phyloP scores from a whole-genome alignment of 1,140 invertebrate species.

The Latrodectus geometricus region DNA sequence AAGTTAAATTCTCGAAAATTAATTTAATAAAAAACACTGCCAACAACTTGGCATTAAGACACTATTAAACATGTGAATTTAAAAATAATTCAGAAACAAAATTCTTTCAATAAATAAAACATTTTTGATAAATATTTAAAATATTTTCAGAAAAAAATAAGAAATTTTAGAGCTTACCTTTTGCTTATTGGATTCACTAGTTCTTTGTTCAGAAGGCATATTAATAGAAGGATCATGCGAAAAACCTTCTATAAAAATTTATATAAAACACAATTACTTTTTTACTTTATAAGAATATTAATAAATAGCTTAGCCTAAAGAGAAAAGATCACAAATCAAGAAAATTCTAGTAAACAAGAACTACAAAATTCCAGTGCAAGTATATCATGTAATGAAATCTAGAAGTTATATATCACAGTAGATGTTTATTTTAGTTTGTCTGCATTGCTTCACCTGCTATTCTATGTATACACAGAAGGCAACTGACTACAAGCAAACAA shows the following conservation, averaged over 20 bases:
- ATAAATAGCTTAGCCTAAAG: background rate
- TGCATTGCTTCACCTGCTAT: slow-evolving; percentile 29
- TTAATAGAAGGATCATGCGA: slow-evolving; percentile 28
- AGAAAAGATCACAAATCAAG: background rate
- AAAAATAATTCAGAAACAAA: background rate
- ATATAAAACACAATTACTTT: background rate
- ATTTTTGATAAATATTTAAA: background rate
- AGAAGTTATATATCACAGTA: background rate
- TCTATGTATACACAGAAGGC: slow-evolving; percentile 22
- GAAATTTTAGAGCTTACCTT: slow-evolving; percentile 20
- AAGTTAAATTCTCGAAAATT: too few species aligned
- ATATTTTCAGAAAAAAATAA: background rate
- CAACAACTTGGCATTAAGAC: too few species aligned
- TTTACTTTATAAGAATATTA: background rate
- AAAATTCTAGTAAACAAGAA: background rate
- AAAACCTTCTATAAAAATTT: slow-evolving; percentile 29
- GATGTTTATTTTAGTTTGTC: slow-evolving; percentile 20
- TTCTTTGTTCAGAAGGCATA: slow-evolving; percentile 40
- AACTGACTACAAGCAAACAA: slow-evolving; percentile 30
- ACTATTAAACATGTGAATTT: too few species aligned
- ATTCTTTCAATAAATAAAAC: background rate
- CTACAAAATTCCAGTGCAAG: background rate
- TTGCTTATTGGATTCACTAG: slow-evolving; percentile 52
- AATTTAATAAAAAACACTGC: too few species aligned
- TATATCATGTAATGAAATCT: background rate